Conservation (phyloP, 1,140 invertebrate species). For the Achatina immaculata region DNA sequence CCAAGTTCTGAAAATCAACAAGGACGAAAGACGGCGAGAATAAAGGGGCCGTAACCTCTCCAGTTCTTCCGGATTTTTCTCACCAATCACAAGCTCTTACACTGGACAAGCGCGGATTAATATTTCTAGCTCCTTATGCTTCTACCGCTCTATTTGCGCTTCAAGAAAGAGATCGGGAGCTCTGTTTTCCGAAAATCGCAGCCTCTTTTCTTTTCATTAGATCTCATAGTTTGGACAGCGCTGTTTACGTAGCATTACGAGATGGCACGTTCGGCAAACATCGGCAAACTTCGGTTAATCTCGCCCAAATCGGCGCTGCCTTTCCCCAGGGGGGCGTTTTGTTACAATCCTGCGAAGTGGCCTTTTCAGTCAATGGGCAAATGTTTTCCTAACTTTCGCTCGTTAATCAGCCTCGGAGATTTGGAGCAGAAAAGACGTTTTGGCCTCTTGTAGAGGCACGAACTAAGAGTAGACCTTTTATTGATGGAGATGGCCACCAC, state of each 20-base stretch:
- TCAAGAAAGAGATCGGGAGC: constrained; percentile 13
- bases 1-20: constrained; percentile 5
- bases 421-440: constrained; percentile 23
- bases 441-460: constrained; percentile 28
- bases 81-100: constrained; percentile 25
- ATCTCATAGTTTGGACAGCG: constrained; percentile 23
- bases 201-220: constrained; percentile 31
- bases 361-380: constrained; percentile 36
- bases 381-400: constrained; percentile 41
- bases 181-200: constrained; percentile 37
- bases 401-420: constrained; percentile 35
- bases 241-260: constrained; percentile 37
- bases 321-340: constrained; percentile 31
- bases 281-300: constrained; percentile 40
- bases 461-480: constrained; percentile 13
- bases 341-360: constrained; percentile 30
- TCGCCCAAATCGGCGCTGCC: constrained; percentile 36
- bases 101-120: constrained; percentile 38
- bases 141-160: constrained; percentile 22
- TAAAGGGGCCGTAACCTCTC: constrained; percentile 21
- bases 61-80: constrained; percentile 18
- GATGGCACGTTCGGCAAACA: constrained; percentile 35
- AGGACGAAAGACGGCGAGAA: background rate
- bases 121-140: constrained; percentile 33
- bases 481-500: background rate